Conservation (phyloP, 2,113 vertebrate genomes). For the Eira barbara region DNA sequence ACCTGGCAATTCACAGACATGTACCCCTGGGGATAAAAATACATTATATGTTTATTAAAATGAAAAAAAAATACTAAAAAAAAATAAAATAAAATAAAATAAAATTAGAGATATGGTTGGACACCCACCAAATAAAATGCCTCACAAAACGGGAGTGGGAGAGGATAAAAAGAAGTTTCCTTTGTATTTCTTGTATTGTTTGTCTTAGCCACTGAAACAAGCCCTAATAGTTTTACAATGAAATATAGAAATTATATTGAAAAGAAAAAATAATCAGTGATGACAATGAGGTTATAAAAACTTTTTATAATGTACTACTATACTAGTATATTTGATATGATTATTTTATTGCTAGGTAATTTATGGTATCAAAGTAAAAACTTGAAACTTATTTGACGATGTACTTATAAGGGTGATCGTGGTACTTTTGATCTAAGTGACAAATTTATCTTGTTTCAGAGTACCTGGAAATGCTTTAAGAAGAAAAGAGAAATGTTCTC, state of each 20-base stretch:
- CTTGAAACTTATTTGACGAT: background rate
- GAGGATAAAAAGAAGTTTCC: background rate
- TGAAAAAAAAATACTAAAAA: too few relatives aligned
- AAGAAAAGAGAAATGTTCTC: background rate
- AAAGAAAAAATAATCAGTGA: background rate
- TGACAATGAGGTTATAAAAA: background rate
- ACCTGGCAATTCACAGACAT: too few relatives aligned
- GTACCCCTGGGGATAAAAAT: too few relatives aligned
- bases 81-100: too few relatives aligned
- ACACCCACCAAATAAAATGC: background rate
- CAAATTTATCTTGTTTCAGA: background rate
- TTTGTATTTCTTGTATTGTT: background rate
- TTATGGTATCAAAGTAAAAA: background rate
- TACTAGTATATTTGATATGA: background rate
- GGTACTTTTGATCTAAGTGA: background rate
- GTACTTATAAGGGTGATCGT: background rate
- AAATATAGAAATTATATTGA: background rate
- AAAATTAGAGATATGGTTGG: background rate
- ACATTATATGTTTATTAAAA: too few relatives aligned
- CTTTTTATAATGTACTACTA: background rate
- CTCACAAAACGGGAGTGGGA: background rate
- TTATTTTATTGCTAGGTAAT: background rate
- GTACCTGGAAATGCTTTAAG: background rate
- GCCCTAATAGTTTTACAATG: background rate
- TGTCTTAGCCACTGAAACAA: background rate